Conservation (phyloP, 1,140 invertebrate genomes). For the Potamilus streckersoni region DNA sequence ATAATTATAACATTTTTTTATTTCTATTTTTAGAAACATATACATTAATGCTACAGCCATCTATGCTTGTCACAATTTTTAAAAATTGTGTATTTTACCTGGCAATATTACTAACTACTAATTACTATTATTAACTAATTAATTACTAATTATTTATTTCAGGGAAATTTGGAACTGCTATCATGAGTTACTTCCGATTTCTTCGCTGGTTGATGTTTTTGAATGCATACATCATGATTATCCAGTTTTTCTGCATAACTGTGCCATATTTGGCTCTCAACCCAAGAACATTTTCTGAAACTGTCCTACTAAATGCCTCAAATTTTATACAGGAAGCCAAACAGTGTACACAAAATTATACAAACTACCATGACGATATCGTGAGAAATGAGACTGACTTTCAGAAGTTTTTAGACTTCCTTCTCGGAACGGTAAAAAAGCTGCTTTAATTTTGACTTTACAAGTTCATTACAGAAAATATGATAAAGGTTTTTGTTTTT, state of each 20-base stretch:
- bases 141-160: constrained; percentile 66
- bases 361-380: constrained; percentile 5
- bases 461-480: neutral
- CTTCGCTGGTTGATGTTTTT: constrained; percentile 77
- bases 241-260: constrained; percentile 45
- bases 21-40: neutral
- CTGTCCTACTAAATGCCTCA: constrained; percentile 1
- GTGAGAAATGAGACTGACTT: constrained; percentile 8
- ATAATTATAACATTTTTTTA: neutral
- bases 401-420: constrained; percentile 30
- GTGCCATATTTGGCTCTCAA: constrained; percentile 24
- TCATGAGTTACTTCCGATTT: constrained; percentile 79
- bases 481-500: too few relatives aligned
- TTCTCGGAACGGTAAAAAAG: constrained; percentile 38
- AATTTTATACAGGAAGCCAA: constrained; percentile 10
- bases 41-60: neutral
- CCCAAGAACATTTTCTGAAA: constrained; percentile 2
- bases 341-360: constrained; percentile 29
- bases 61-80: neutral
- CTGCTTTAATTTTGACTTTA: constrained; percentile 7
- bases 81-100: neutral
- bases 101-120: neutral
- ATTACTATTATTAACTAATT: too few relatives aligned
- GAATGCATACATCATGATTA: constrained; percentile 68
- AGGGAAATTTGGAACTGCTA: constrained; percentile 79